Evolutionary conservation across 2,797 vertebrate species (phyloP).

Genomic region (Rallus crepitans): DNA sequence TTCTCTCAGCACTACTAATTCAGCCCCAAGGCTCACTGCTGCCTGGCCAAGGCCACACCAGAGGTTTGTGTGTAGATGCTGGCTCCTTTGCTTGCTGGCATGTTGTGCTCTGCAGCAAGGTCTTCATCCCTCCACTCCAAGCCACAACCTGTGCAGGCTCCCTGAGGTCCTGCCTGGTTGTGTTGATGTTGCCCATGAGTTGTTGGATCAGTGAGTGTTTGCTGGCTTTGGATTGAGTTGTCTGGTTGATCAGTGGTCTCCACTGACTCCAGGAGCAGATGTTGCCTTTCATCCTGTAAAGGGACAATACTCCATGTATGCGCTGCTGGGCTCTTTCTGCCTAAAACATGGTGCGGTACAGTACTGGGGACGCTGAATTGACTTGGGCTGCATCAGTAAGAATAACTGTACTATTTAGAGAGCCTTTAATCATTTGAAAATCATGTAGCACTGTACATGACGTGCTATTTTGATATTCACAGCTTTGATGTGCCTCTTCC

Average conservation of each 20-base stretch:
- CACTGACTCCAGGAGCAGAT: not conserved
- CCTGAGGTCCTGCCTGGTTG: not conserved
- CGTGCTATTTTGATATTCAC: not conserved
- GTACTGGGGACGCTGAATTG: not conserved
- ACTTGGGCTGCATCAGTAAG: not conserved
- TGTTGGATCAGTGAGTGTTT: accelerated
- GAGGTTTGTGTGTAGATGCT: not conserved
- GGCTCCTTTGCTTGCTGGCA: not conserved
- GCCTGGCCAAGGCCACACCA: not conserved
- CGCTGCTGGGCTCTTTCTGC: not conserved
- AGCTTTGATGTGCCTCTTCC: not conserved
- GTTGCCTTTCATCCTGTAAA: not conserved
- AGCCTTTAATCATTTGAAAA: not conserved
- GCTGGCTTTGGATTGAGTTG: accelerated
- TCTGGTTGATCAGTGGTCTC: not conserved
- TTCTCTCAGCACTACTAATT: not conserved
- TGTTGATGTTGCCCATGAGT: not conserved
- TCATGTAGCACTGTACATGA: not conserved
- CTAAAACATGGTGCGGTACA: accelerated
- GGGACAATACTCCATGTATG: not conserved
- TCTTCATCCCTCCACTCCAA: not conserved
- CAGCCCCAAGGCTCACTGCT: not conserved
- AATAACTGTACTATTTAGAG: not conserved
- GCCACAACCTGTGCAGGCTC: not conserved
- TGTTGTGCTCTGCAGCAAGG: not conserved